Evolutionary conservation across 2,888 invertebrate species (phyloP).

Genomic region (Xestia sexstrigata): DNA sequence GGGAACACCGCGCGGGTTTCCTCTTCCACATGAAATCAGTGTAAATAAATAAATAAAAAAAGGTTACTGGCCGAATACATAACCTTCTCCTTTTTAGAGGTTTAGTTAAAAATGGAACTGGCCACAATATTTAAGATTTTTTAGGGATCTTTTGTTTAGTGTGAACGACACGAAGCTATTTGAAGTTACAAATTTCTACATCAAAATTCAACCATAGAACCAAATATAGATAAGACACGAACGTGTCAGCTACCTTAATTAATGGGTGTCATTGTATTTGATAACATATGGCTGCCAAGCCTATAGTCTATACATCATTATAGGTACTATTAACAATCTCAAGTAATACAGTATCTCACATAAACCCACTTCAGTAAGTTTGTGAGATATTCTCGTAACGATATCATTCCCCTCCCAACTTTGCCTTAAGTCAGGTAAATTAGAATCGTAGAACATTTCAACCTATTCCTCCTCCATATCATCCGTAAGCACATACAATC

Average conservation of each 20-base stretch:
- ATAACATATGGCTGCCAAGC: not conserved
- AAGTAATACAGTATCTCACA: constrained; percentile 15
- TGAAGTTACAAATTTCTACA: not conserved
- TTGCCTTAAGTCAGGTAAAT: constrained; percentile 12
- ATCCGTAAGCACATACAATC: constrained; percentile 24
- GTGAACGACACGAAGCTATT: not conserved
- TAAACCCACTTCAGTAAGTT: constrained; percentile 9
- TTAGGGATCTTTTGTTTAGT: not conserved
- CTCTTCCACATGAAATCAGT: not conserved
- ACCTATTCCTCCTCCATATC: not conserved
- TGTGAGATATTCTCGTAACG: not conserved
- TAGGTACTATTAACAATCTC: not conserved
- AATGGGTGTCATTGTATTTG: constrained; percentile 3
- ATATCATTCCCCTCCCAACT: constrained; percentile 15
- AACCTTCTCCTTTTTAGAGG: not conserved
- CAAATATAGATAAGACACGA: not conserved
- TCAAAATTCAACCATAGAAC: not conserved
- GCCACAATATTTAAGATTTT: not conserved
- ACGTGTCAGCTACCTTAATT: constrained; percentile 16
- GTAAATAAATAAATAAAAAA: not conserved
- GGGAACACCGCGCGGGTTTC: not conserved
- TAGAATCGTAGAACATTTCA: constrained; percentile 6
- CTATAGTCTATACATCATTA: not conserved
- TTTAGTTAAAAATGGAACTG: not conserved
- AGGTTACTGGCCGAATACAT: not conserved